Evolutionary conservation across 2,797 vertebrate genomes (phyloP), one percentile per base, ranked within the genome.

Genomic region (Mallotus villosus): DNA sequence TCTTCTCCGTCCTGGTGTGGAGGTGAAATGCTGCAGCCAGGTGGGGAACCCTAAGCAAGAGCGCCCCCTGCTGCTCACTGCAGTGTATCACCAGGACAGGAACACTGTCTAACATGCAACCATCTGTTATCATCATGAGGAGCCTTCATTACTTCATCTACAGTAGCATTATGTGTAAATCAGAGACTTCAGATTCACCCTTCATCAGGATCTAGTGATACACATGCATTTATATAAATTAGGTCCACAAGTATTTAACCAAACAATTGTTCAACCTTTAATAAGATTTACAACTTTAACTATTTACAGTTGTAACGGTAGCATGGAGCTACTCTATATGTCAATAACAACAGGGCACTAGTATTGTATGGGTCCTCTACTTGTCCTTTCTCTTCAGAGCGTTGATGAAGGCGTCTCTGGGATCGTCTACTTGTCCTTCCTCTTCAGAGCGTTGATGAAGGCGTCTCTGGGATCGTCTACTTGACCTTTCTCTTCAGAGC

Each of bases 351-450:
- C 17, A 17, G 5, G 5, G 49, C 49, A 14, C 16, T 51, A 16
- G 49, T 14, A 14, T 16, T 6, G 32, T 34, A 34, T 34, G 7
- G 5, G 5, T 34, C 32, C 32, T 51, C 14, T 88, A 91, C 78
- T 90, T 88, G 14, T 92, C 89, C 63, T 85, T 94, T 58, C 84
- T 87, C 88, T 94, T 99, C 51, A 99, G 86, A 74, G 98, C 93
- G 64, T 78, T 95, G 78, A 99, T 96, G 78, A 99, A 97, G 27
- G 95, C 94, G 59, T 97, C 96, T 92, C 95, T 97, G 57, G 57
- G 97, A 73, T 99, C 93, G 27, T 98, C 95, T 77, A 97, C 87
- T 90, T 87, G 12, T 91, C 89, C 63, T 85, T 94, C 60, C 84
- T 87, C 88, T 94, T 99, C 51, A 99, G 86, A 74, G 98, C 93